Percentiles rank a stretch among this genome's conserved stretches.
These are phyloP conservation scores for Archegozetes longisetosus DNA, from an alignment of 1,140 invertebrate genomes.

Conservation along the genomic window DNA sequence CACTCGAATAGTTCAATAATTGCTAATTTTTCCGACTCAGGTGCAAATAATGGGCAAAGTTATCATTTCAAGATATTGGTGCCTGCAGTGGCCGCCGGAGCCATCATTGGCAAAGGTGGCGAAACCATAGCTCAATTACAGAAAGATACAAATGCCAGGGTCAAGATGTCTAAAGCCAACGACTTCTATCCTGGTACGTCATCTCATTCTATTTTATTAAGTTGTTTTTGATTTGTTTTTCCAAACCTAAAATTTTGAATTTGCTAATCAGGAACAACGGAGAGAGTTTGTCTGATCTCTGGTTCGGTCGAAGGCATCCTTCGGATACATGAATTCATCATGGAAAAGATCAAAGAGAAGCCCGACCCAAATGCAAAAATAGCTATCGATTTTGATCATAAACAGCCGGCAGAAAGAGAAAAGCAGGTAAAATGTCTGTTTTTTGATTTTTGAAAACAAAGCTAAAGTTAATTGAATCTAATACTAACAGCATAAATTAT, in stretches of 20 bases:
- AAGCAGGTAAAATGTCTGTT: conserved; percentile 33
- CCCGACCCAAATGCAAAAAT: conserved; percentile 71
- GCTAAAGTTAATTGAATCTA: background rate
- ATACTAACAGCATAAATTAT: too few species aligned
- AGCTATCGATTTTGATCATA: conserved; percentile 37
- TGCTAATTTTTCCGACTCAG: too few species aligned
- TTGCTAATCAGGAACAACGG: conserved; percentile 63
- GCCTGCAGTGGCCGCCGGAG: conserved; percentile 83
- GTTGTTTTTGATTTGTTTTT: conserved; percentile 4
- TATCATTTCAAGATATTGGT: conserved; percentile 80
- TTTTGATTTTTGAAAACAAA: background rate
- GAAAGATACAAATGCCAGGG: conserved; percentile 80
- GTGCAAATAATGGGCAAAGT: conserved; percentile 11
- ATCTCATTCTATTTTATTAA: background rate
- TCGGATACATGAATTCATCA: conserved; percentile 84
- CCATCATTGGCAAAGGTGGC: conserved; percentile 93
- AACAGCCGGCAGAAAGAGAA: conserved; percentile 36
- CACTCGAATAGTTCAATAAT: too few species aligned
- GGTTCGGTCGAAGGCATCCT: conserved; percentile 83
- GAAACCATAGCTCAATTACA: conserved; percentile 92
- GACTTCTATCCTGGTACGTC: conserved; percentile 87
- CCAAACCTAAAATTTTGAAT: background rate
- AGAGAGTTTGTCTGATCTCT: conserved; percentile 90
- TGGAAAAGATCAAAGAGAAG: conserved; percentile 95
- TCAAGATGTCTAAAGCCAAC: conserved; percentile 97